Base-by-base conservation (phyloP, 2,113 vertebrate genomes). In the Stigmatopora argus region DNA sequence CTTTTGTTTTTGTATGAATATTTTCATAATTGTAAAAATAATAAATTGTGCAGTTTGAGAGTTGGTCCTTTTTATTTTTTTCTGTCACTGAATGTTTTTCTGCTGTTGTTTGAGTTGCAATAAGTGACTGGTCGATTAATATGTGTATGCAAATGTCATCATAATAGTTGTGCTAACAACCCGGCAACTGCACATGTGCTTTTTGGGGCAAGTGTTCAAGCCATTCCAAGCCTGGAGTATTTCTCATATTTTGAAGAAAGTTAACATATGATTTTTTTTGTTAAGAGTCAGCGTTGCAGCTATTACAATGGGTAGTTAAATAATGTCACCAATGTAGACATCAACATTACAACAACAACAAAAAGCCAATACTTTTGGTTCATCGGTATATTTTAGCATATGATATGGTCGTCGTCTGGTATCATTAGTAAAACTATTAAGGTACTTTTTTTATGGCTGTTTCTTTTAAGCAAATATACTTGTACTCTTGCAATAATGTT, bases 21-120 rank as follows among this genome's bases (percentile, higher is more conserved):
- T 93, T 96, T 94, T 93, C 93, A 85, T 92, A 94, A 95, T 78
- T 95, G 94, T 96, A 90, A 90, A 91, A 93, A 89, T 91, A 95
- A 95, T 97, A 96, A 98, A 97, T 87, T 78, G 89, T 85, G 82
- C 75, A 69, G 82, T 85, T 77, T 71, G 67, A 77, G 67, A 64
- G 0, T 5, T 5, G 60, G 57, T 63, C 44, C 14, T 23, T 66
- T 31, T 49, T 18, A 12, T 41, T 59, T 45, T 8, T 1, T 61
- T 61, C 6, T 7, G 4, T 56, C 14, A 17, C 23, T 31, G 18
- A 19, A 17, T 56, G 53, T 56, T 14, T 23, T 56, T 5, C 15
- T 31, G 46, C 5, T 14, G 26, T 31, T 51, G 18, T n/a, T 51
- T 7, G n/a, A 9, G 48, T 49, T 49, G 48, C 15, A 49, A 49